Percentiles rank a stretch among this genome's conserved stretches.
Evolutionary conservation across 2,888 invertebrate genomes (phyloP).

Genomic region (Yponomeuta cagnagella): DNA sequence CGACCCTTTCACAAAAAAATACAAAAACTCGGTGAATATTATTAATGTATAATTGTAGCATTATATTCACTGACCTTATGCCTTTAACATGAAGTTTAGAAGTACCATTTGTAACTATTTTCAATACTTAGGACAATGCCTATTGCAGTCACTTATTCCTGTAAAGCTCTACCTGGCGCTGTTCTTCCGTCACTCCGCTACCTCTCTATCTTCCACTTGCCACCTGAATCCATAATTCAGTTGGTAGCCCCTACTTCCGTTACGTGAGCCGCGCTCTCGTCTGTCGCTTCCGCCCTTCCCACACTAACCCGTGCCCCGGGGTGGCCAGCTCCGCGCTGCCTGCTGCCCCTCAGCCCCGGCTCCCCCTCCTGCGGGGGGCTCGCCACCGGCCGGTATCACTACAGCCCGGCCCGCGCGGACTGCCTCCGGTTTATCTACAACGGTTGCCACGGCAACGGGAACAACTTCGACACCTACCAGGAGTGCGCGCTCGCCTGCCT

Average conservation of each 20-base stretch:
- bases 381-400: constrained; percentile 81
- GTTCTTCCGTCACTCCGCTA: too few species aligned
- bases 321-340: constrained; percentile 50
- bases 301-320: constrained; percentile 20
- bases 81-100: too few species aligned
- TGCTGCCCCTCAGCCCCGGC: constrained; percentile 42
- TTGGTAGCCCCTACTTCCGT: background rate
- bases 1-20: too few species aligned
- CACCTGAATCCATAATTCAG: too few species aligned
- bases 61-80: too few species aligned
- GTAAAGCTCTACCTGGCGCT: too few species aligned
- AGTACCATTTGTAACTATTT: too few species aligned
- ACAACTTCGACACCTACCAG: constrained; percentile 86
- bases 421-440: constrained; percentile 89
- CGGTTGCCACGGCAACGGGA: constrained; percentile 92
- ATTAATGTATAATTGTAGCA: too few species aligned
- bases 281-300: background rate
- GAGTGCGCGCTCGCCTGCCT: constrained; percentile 74
- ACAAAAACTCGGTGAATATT: too few species aligned
- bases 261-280: background rate
- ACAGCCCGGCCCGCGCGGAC: constrained; percentile 78
- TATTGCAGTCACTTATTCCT: too few species aligned
- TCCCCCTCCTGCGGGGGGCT: constrained; percentile 26
- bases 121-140: too few species aligned
- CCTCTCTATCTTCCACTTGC: too few species aligned